Evolutionary conservation across 2,113 vertebrate genomes (phyloP), one percentile per base, ranked within the genome.

Genomic region (Tragelaphus imberbis): DNA sequence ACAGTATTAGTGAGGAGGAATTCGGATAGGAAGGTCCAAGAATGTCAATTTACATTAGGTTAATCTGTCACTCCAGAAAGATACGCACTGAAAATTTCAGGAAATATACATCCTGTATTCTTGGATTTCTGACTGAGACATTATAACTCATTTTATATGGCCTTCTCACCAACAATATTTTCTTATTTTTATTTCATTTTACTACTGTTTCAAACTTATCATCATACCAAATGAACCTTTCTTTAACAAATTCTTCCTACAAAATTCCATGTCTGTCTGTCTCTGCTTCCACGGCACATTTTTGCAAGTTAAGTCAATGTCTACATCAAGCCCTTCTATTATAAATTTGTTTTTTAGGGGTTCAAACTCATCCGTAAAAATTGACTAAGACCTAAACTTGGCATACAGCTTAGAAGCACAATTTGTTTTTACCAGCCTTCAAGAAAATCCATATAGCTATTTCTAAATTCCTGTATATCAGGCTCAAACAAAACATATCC

Each of bases 331-430:
- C 56, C 44, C 47, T 96, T 97, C 90, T 96, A 89, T 88, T 94
- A 82, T 40, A 44, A 84, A 94, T 96, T 96, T 96, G 85, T 68
- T 92, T 93, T 86, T 88, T 68, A 94, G 91, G 81, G 97, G 23
- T 95, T 97, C 91, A 96, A 95, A 61, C 91, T 93, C 88, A 91
- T 85, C 97, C 71, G 95, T 82, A 97, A 97, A 98, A 98, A 96
- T 97, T 96, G 95, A 97, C 88, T 94, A 94, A 95, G 93, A 84
- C 84, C 94, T 61, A 96, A 96, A 89, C 80, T 97, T 97, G 97
- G 95, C 97, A 92, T 87, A 58, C 77, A 77, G 65, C 81, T 97
- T 90, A 97, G 77, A 96, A 97, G 79, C 95, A 97, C 92, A 97
- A 95, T 98, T 97, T 96, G 81, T 94, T 97, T 98, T 91, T 92